Conservation (phyloP, 2,797 vertebrate species). For the Malurus splendens region DNA sequence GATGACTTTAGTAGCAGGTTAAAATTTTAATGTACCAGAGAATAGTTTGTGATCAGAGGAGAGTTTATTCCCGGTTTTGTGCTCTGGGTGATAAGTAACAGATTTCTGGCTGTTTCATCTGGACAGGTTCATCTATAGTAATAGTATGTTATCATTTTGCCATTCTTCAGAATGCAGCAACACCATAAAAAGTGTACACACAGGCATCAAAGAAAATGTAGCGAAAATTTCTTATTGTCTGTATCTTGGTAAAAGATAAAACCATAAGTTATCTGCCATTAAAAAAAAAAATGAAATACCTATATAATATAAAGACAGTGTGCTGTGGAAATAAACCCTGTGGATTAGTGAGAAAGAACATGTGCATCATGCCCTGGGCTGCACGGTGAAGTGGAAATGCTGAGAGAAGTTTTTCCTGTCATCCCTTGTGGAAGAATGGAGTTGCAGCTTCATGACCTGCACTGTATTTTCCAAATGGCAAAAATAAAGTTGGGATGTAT, state of each 20-base stretch:
- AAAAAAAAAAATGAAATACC: not conserved
- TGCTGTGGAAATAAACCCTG: not conserved
- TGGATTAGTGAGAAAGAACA: not conserved
- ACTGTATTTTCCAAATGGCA: not conserved
- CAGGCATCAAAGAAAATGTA: not conserved
- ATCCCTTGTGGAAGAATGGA: not conserved
- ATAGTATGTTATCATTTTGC: not conserved
- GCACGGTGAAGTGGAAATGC: not conserved
- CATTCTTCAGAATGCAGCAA: not conserved
- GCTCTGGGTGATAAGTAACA: not conserved
- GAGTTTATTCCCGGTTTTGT: not conserved
- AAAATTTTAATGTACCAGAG: not conserved
- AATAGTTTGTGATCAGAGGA: not conserved
- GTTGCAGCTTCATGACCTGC: not conserved
- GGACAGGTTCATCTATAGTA: not conserved
- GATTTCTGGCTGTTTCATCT: not conserved
- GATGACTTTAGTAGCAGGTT: not conserved
- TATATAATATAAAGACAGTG: not conserved
- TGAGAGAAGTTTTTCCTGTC: not conserved
- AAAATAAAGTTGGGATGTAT: not conserved
- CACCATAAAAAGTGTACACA: not conserved
- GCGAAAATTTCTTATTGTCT: not conserved
- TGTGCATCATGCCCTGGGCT: not conserved
- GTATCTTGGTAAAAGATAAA: not conserved
- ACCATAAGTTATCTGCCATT: not conserved